A percentile compares a stretch with the other conserved stretches of the same genome.
phyloP scores from a whole-genome alignment of 2,888 invertebrate species.

The Cantharis nigra region DNA sequence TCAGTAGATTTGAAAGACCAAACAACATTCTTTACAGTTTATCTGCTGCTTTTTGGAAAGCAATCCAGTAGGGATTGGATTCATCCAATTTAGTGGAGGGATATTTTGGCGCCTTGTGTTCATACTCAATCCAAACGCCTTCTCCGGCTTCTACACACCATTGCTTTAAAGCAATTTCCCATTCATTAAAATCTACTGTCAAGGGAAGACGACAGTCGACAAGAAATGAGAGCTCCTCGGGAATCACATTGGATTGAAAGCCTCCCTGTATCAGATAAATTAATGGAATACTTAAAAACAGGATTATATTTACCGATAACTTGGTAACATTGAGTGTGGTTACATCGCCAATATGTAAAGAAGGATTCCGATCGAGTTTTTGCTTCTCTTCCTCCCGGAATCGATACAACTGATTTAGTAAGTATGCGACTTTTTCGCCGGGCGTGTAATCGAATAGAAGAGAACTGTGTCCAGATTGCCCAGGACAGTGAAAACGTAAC shows the following conservation, averaged over 20 bases:
- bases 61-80: neutral
- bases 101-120: neutral
- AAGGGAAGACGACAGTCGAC: neutral
- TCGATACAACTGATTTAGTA: slow-evolving; percentile 76
- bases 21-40: neutral
- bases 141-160: neutral
- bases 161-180: neutral
- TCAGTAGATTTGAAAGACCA: too few species aligned
- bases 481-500: slow-evolving; percentile 75
- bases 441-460: slow-evolving; percentile 79
- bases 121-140: neutral
- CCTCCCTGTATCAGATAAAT: neutral
- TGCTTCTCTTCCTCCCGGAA: slow-evolving; percentile 69
- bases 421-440: slow-evolving; percentile 76
- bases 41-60: neutral
- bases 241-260: neutral
- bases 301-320: slow-evolving; percentile 61
- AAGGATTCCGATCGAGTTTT: slow-evolving; percentile 67
- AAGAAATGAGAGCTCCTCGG: neutral
- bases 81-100: neutral
- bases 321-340: slow-evolving; percentile 85
- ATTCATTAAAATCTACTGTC: neutral
- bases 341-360: slow-evolving; percentile 79
- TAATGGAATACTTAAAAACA: neutral
- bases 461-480: slow-evolving; percentile 89